Evolutionary conservation across 2,113 vertebrate species (phyloP).

Genomic region (Ranitomeya imitator): DNA sequence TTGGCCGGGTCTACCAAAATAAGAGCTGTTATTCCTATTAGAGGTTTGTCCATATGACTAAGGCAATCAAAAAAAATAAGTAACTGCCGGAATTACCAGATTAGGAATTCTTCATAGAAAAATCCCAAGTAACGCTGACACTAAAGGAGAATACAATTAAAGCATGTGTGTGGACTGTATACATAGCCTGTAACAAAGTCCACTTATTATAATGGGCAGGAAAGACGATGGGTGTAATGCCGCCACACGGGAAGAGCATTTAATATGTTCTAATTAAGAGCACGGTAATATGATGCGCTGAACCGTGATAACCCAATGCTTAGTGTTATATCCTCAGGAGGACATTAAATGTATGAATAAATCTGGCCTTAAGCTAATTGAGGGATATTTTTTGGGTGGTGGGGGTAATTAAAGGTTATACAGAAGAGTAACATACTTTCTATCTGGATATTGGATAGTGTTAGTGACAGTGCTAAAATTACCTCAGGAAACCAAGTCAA

Average conservation of each 20-base stretch:
- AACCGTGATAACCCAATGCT: constrained; percentile 67
- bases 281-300: constrained; percentile 69
- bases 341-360: constrained; percentile 70
- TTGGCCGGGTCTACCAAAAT: neutral
- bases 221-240: neutral
- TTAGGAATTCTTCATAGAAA: neutral
- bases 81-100: too few relatives aligned
- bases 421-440: constrained; percentile 64
- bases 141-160: neutral
- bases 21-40: too few relatives aligned
- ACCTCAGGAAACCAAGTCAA: constrained; percentile 60
- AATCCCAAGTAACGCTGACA: neutral
- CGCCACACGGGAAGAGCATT: constrained; percentile 66
- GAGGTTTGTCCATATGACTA: too few relatives aligned
- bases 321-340: constrained; percentile 71
- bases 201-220: constrained; percentile 3
- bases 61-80: too few relatives aligned
- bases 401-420: constrained; percentile 69
- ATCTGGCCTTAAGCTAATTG: constrained; percentile 66
- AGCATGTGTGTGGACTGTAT: neutral
- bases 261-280: constrained; percentile 71
- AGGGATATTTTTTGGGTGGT: constrained; percentile 69
- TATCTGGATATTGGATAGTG: constrained; percentile 62
- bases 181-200: neutral
- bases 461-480: constrained; percentile 64